Evolutionary conservation across 2,797 vertebrate species (phyloP), one percentile per base, ranked within the genome.

Genomic region (Enteromius thamalakanensis): DNA sequence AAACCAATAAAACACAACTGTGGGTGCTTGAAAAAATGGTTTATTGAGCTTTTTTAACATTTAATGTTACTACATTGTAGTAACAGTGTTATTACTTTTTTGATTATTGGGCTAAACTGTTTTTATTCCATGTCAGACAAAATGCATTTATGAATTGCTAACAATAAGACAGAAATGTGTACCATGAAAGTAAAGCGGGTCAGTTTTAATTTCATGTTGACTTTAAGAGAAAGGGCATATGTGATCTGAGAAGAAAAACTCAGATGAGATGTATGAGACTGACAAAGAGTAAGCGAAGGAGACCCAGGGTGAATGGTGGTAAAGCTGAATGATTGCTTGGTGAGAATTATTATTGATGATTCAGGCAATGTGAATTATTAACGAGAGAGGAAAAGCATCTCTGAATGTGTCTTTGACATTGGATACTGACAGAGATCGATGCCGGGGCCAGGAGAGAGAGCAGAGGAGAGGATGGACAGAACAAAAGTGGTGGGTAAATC

Each of bases 321-420:
- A 90, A 92, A 92, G 91, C 92, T 94, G 93, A 94, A 93, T 94
- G 93, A 94, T 94, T 91, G 93, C 93, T 92, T 89, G 92, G 93
- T 93, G 93, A 93, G 94, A 94, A 94, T 92, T 94, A 94, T 94
- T 95, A 93, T 93, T 95, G 94, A 95, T 95, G 94, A 95, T 94
- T 95, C 94, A 95, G 93, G 88, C 91, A 49, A 88, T 91, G 94
- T 95, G 92, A 95, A 95, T 95, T 95, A 95, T 95, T 95, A 94
- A 95, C 92, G 93, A 91, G 82, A 84, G 92, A 91, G 90, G 92
- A 94, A 94, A 94, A 94, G 94, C 92, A 93, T 93, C 92, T 91
- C 91, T 93, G 93, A 93, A 94, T 90, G 93, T 94, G 93, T 93
- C 92, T 95, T 94, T 94, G 94, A 95, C 94, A 95, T 95, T 93